These are phyloP conservation scores for Stomorhina lunata DNA, from an alignment of 2,888 invertebrate species.

Conservation along the genomic window DNA sequence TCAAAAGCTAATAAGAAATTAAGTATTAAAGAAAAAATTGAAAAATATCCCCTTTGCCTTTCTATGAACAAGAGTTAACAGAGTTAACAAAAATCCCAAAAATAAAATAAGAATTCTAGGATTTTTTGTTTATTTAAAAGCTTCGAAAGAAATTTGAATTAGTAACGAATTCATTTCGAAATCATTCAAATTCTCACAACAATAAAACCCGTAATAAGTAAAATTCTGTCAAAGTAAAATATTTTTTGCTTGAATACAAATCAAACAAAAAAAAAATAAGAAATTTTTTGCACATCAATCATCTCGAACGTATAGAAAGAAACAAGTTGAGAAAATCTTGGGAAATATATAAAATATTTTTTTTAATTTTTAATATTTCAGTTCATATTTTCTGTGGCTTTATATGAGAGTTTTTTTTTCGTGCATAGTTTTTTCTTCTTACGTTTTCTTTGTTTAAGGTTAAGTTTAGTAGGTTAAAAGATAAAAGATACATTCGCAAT, in stretches of 20 bases:
- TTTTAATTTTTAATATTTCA: neutral
- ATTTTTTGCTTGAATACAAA: constrained; percentile 23
- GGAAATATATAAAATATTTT: neutral
- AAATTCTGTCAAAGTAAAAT: constrained; percentile 41
- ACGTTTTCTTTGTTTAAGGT: constrained; percentile 48
- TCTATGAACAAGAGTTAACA: neutral
- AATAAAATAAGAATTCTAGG: neutral
- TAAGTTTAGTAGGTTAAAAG: constrained; percentile 65
- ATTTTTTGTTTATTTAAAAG: neutral
- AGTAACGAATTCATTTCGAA: neutral
- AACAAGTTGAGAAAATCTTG: constrained; percentile 23
- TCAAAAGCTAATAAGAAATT: neutral
- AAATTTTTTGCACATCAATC: constrained; percentile 49
- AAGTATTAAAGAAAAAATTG: neutral
- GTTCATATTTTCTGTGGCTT: constrained; percentile 19
- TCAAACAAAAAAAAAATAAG: constrained; percentile 38
- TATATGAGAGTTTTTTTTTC: neutral
- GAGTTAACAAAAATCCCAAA: neutral
- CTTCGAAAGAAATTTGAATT: neutral
- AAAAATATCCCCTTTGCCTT: too few species aligned
- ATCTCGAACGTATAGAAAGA: constrained; percentile 6
- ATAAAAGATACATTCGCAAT: constrained; percentile 45
- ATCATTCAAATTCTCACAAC: constrained; percentile 35
- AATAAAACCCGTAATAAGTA: neutral
- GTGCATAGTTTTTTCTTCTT: too few species aligned